Conservation (phyloP, 2,113 vertebrate genomes). For the Nycticryphes semicollaris region DNA sequence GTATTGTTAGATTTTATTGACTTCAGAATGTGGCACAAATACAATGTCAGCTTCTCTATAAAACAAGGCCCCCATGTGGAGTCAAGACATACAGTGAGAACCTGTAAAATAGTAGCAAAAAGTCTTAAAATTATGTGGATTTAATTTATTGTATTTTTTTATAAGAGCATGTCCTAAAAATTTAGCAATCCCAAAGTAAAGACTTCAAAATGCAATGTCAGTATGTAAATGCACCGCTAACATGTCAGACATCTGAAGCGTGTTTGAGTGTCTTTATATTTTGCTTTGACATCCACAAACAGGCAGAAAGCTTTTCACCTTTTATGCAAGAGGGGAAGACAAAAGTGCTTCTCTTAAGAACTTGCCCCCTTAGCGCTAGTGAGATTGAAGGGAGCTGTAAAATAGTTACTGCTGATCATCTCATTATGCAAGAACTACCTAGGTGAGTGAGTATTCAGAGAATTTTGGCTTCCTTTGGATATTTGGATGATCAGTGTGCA, state of each 20-base stretch:
- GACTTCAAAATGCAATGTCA: background rate
- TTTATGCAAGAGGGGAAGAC: background rate
- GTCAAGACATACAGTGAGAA: background rate
- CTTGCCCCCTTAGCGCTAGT: background rate
- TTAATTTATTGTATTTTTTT: background rate
- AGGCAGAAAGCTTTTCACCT: background rate
- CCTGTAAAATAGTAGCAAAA: background rate
- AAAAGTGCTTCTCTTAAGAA: background rate
- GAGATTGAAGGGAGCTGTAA: background rate
- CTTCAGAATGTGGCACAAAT: slow-evolving; percentile 26
- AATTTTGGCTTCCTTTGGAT: background rate
- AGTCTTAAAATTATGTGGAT: background rate
- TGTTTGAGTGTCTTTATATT: background rate
- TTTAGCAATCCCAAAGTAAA: background rate
- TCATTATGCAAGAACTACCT: background rate
- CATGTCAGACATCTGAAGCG: background rate
- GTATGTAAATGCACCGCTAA: background rate
- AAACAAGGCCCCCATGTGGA: background rate
- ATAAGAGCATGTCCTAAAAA: background rate
- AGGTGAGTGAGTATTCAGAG: background rate
- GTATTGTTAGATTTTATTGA: slow-evolving; percentile 32
- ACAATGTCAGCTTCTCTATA: background rate
- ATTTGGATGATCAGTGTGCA: background rate
- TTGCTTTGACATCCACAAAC: background rate
- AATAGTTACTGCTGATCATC: background rate